A percentile compares a stretch with the other conserved stretches of the same genome.
Evolutionary conservation across 2,888 invertebrate species (phyloP).

Genomic region (Microchrysa polita): DNA sequence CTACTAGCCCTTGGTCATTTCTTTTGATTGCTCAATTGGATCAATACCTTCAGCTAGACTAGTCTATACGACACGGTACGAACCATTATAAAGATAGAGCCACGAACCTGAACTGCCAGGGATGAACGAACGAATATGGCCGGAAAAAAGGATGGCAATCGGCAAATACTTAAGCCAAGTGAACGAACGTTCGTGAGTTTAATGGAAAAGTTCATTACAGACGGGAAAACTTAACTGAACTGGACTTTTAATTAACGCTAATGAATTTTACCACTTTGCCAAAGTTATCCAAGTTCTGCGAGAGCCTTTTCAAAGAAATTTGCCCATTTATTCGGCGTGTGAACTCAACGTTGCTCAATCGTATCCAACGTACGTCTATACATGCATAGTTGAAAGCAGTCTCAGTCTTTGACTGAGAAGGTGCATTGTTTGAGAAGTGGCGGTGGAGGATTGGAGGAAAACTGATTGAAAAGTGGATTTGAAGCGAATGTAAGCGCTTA

Average conservation of each 20-base stretch:
- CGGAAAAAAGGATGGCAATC: neutral
- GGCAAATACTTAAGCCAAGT: conserved; percentile 30
- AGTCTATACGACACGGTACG: too few species aligned
- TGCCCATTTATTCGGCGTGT: conserved; percentile 24
- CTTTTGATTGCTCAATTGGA: conserved; percentile 38
- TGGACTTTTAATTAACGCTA: conserved; percentile 51
- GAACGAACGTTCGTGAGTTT: conserved; percentile 39
- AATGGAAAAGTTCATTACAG: conserved; percentile 51
- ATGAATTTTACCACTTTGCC: conserved; percentile 50
- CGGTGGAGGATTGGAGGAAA: neutral
- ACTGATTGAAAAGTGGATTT: neutral
- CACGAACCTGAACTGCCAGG: too few species aligned
- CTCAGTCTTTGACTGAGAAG: too few species aligned
- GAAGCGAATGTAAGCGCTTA: conserved; percentile 8
- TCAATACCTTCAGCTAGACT: conserved; percentile 23
- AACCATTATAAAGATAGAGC: too few species aligned
- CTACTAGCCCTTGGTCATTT: conserved; percentile 38
- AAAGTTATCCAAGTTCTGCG: conserved; percentile 49
- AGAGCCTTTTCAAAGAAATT: conserved; percentile 48
- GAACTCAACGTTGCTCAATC: neutral
- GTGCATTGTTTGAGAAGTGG: too few species aligned
- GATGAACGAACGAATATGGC: neutral
- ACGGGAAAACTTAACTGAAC: conserved; percentile 48
- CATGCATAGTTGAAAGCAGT: neutral
- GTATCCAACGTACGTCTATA: neutral